A percentile compares a stretch with the other conserved stretches of the same genome.
phyloP scores from a whole-genome alignment of 2,888 invertebrate genomes.

The Leptinotarsa juncta region DNA sequence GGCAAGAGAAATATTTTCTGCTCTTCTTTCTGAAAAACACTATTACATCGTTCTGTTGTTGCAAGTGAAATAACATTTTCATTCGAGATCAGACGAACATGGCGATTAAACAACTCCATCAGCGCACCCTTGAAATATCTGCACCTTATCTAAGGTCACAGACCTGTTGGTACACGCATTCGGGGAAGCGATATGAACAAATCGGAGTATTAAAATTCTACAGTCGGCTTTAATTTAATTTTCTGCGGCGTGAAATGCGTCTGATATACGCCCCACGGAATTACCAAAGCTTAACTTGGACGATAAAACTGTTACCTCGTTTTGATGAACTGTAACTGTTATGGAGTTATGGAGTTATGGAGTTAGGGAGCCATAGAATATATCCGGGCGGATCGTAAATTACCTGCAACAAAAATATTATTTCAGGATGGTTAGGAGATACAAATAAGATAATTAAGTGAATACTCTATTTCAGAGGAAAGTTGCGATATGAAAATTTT shows the following conservation, averaged over 20 bases:
- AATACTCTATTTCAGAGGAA: neutral
- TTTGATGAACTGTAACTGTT: slow-evolving; percentile 15
- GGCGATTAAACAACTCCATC: neutral
- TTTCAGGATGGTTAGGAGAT: neutral
- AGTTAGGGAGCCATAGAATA: neutral
- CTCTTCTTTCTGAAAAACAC: too few species aligned
- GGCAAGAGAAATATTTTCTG: too few species aligned
- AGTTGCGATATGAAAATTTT: too few species aligned
- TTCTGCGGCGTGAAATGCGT: slow-evolving; percentile 38
- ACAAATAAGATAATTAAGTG: neutral
- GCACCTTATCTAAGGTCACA: slow-evolving; percentile 11
- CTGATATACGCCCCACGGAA: slow-evolving; percentile 35
- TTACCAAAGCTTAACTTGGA: slow-evolving; percentile 39
- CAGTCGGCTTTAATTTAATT: slow-evolving; percentile 41
- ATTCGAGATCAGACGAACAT: too few species aligned
- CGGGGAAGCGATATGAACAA: neutral
- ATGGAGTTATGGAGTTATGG: neutral
- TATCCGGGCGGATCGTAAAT: neutral
- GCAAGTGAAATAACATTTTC: too few species aligned
- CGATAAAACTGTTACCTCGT: slow-evolving; percentile 41
- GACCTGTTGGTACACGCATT: slow-evolving; percentile 17
- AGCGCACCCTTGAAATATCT: neutral
- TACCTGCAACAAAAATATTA: slow-evolving; percentile 12
- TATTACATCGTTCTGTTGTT: too few species aligned
- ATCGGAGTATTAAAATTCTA: slow-evolving; percentile 20